A percentile compares a stretch with the other conserved stretches of the same genome.
Evolutionary conservation across 2,113 vertebrate genomes (phyloP).

Genomic region (Dermatemys mawii): DNA sequence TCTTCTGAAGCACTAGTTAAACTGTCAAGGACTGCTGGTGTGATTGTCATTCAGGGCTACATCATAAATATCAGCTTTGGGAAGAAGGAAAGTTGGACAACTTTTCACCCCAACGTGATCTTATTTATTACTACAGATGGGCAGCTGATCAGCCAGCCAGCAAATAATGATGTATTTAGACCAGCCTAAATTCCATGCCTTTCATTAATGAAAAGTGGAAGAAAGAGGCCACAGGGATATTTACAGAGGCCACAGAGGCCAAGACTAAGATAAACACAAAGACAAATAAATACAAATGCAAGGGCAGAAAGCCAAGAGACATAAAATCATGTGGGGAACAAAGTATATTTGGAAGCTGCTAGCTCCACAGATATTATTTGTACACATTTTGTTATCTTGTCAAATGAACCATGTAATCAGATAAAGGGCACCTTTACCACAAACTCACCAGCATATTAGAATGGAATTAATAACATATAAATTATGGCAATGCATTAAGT

Average conservation of each 20-base stretch:
- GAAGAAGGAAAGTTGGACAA: background rate
- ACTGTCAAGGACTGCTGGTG: background rate
- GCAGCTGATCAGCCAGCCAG: background rate
- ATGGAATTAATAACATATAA: constrained; percentile 59
- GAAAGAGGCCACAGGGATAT: background rate
- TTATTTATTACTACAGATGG: rapidly evolving
- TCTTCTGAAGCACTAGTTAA: background rate
- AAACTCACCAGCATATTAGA: constrained; percentile 6
- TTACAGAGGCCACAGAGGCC: rapidly evolving
- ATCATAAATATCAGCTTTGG: background rate
- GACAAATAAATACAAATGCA: constrained; percentile 10
- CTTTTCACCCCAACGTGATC: background rate
- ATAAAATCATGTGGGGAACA: constrained; percentile 10
- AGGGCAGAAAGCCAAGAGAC: background rate
- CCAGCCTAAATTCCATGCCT: background rate
- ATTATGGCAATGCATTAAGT: constrained; percentile 52
- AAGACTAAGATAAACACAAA: background rate
- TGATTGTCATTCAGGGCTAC: background rate
- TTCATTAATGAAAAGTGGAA: background rate
- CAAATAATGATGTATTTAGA: background rate
- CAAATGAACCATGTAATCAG: constrained; percentile 49
- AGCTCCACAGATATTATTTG: background rate
- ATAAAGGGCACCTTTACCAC: constrained; percentile 35
- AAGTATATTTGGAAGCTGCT: background rate
- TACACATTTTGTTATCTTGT: background rate